phyloP scores from a whole-genome alignment of 2,888 invertebrate genomes.

The Octodonta nipae region DNA sequence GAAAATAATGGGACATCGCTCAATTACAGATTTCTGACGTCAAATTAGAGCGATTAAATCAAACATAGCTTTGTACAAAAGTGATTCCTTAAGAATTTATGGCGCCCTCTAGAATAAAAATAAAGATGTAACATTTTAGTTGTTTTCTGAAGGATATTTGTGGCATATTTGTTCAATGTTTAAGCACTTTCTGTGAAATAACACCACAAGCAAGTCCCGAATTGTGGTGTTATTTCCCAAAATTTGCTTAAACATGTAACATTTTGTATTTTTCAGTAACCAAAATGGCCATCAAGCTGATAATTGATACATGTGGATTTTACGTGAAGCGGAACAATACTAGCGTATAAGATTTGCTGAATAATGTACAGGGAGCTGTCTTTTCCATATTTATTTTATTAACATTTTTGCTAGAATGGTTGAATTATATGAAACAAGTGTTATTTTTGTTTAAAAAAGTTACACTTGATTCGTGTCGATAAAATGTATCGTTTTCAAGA shows the following conservation, averaged over 20 bases:
- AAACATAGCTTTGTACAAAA: background rate
- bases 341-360: slow-evolving; percentile 1
- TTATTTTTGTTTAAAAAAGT: too few relatives aligned
- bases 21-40: background rate
- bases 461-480: too few relatives aligned
- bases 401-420: slow-evolving; percentile 1
- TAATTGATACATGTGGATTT: background rate
- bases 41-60: background rate
- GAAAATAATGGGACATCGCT: too few relatives aligned
- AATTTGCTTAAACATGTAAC: too few relatives aligned
- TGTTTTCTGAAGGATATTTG: too few relatives aligned
- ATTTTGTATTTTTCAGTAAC: background rate
- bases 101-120: background rate
- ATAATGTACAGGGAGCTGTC: background rate
- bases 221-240: too few relatives aligned
- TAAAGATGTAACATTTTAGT: slow-evolving; percentile 1
- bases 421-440: too few relatives aligned
- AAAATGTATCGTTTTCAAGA: too few relatives aligned
- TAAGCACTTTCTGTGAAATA: too few relatives aligned
- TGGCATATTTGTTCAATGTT: too few relatives aligned
- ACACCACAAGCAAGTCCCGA: too few relatives aligned
- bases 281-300: background rate
- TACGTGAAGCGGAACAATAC: background rate
- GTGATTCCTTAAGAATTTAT: background rate
- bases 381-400: background rate